Percentiles rank a stretch among this genome's conserved stretches.
Conservation (phyloP, 1,140 invertebrate species). For the Drosophila willistoni region DNA sequence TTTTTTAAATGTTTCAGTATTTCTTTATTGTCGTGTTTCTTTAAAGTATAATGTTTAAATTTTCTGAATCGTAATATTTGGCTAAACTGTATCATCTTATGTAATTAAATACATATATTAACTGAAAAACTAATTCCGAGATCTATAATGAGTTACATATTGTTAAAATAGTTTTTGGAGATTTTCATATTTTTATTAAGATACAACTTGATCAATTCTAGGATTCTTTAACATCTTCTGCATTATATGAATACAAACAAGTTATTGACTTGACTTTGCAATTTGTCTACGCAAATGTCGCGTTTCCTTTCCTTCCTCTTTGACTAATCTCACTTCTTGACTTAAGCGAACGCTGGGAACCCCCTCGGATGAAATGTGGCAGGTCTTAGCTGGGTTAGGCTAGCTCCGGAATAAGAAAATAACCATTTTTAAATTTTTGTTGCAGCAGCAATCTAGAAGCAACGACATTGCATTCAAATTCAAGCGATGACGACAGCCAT, state of each 20-base stretch:
- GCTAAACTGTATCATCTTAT: too few species aligned
- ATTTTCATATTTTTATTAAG: too few species aligned
- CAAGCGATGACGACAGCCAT: conserved; percentile 64
- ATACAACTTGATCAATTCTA: too few species aligned
- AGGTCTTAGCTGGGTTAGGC: conserved; percentile 13
- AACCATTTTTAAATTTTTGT: conserved; percentile 54
- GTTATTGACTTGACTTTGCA: conserved; percentile 5
- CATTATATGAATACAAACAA: neutral
- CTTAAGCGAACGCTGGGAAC: conserved; percentile 1
- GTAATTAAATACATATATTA: too few species aligned
- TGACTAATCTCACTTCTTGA: neutral
- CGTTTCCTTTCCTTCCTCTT: neutral
- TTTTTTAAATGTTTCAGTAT: too few species aligned
- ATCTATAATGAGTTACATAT: too few species aligned
- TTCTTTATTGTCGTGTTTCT: too few species aligned
- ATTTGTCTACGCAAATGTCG: neutral
- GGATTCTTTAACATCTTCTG: neutral
- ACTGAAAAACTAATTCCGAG: too few species aligned
- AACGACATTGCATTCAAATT: conserved; percentile 64
- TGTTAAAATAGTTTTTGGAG: too few species aligned
- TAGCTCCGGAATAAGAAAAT: conserved; percentile 50
- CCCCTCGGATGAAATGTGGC: neutral
- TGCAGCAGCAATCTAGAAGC: conserved; percentile 24
- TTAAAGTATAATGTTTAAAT: too few species aligned
- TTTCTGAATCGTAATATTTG: too few species aligned